These are phyloP conservation scores for Carapus acus DNA, from an alignment of 2,797 vertebrate genomes.

Conservation along the genomic window DNA sequence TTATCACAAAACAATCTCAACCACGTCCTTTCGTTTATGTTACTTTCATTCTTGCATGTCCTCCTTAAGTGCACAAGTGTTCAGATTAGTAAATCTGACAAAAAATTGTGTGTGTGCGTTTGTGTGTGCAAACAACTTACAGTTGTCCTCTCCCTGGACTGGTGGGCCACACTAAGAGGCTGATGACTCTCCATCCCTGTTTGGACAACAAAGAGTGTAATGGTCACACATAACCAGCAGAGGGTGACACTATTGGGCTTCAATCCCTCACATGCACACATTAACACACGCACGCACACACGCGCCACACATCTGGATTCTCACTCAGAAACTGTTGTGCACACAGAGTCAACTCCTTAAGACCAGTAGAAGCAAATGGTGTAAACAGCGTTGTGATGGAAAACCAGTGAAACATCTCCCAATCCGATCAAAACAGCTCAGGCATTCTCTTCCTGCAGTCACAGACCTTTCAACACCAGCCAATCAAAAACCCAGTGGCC, in stretches of 20 bases:
- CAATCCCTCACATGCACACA: constrained; percentile 3
- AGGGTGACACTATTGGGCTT: constrained; percentile 31
- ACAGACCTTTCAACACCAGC: background rate
- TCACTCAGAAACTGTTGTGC: no score
- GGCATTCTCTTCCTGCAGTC: background rate
- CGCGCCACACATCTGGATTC: no score
- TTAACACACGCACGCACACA: background rate
- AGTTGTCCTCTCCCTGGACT: constrained; percentile 84
- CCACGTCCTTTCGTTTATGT: no score
- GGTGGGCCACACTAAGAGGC: constrained; percentile 81
- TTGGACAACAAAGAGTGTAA: constrained; percentile 28
- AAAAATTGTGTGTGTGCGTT: constrained; percentile 1
- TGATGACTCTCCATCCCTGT: constrained; percentile 78
- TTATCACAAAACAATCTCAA: no score
- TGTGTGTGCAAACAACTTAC: constrained; percentile 67
- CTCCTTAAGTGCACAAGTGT: no score
- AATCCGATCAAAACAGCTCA: constrained; percentile 1
- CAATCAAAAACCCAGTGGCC: constrained; percentile 6
- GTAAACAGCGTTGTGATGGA: background rate
- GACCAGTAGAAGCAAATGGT: background rate
- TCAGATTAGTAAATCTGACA: no score
- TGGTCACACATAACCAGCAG: constrained; percentile 21
- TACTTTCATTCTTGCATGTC: no score
- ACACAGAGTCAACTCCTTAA: background rate
- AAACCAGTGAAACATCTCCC: background rate